Percentiles rank a stretch among this genome's conserved stretches.
These are phyloP conservation scores for Arbacia lixula DNA, from an alignment of 53 echinoderm and acorn worm species.

Conservation along the genomic window DNA sequence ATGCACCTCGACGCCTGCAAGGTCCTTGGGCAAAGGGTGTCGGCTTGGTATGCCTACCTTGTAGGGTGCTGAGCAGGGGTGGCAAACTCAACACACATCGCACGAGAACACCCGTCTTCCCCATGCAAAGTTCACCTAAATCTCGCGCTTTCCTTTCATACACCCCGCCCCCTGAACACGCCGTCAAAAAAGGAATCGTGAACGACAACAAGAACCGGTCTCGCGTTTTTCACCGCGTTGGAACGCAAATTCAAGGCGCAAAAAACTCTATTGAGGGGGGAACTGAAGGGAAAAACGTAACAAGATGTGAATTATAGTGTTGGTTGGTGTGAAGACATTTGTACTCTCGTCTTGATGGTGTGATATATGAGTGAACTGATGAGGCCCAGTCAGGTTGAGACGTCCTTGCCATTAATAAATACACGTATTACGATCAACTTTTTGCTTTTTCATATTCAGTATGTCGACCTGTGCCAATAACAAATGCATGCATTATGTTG, in stretches of 20 bases:
- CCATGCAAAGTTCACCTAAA: neutral
- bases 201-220: too few species aligned
- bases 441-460: too few species aligned
- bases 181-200: constrained; percentile 1
- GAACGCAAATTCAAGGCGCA: neutral
- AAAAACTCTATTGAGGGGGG: too few species aligned
- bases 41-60: constrained; percentile 42
- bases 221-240: neutral
- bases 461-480: too few species aligned
- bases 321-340: neutral
- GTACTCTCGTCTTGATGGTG: too few species aligned
- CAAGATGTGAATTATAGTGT: neutral
- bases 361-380: too few species aligned
- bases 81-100: neutral
- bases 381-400: too few species aligned
- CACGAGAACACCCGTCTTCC: constrained; percentile 30
- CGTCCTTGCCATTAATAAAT: too few species aligned
- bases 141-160: constrained; percentile 29
- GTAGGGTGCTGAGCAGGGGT: constrained; percentile 1
- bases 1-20: constrained; percentile 7
- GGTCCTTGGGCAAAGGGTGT: neutral
- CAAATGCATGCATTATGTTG: too few species aligned
- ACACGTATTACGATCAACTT: too few species aligned
- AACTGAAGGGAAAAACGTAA: neutral
- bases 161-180: constrained; percentile 33